Percentiles rank a stretch among this genome's conserved stretches.
Conservation (phyloP, 2,888 invertebrate species). For the Bombyx huttoni region DNA sequence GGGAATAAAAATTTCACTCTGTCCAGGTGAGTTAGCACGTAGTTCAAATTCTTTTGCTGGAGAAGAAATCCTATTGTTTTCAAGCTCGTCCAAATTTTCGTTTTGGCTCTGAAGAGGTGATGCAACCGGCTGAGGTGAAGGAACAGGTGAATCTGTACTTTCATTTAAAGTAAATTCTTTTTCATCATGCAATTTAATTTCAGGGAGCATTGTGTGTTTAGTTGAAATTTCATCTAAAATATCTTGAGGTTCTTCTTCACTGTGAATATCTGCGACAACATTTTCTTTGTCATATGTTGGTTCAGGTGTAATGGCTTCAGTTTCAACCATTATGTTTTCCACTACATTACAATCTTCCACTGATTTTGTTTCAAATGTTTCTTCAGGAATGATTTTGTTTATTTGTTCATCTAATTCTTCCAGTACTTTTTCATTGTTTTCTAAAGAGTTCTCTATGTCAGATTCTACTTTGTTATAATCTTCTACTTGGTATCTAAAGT, state of each 20-base stretch:
- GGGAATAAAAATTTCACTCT: neutral
- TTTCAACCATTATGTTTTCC: neutral
- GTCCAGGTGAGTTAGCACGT: conserved; percentile 1
- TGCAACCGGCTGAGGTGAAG: conserved; percentile 2
- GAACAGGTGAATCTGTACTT: neutral
- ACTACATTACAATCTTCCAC: conserved; percentile 9
- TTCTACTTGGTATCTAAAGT: neutral
- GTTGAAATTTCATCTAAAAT: conserved; percentile 1
- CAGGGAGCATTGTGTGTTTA: conserved; percentile 5
- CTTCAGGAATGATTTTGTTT: neutral
- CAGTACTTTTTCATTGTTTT: neutral
- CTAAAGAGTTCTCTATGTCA: neutral
- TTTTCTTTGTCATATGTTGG: conserved; percentile 8
- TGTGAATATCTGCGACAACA: conserved; percentile 6
- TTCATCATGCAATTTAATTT: conserved; percentile 14
- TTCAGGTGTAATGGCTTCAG: conserved; percentile 2
- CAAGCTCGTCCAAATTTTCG: neutral
- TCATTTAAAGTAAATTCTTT: neutral
- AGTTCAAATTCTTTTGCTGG: conserved; percentile 2
- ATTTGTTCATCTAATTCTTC: neutral
- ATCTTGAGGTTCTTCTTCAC: neutral
- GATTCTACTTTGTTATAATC: neutral
- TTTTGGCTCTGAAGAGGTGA: neutral
- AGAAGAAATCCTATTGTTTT: conserved; percentile 6
- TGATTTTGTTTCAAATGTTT: conserved; percentile 6